These are phyloP conservation scores for Plemyria rubiginata DNA, from an alignment of 2,888 invertebrate genomes.

Conservation along the genomic window DNA sequence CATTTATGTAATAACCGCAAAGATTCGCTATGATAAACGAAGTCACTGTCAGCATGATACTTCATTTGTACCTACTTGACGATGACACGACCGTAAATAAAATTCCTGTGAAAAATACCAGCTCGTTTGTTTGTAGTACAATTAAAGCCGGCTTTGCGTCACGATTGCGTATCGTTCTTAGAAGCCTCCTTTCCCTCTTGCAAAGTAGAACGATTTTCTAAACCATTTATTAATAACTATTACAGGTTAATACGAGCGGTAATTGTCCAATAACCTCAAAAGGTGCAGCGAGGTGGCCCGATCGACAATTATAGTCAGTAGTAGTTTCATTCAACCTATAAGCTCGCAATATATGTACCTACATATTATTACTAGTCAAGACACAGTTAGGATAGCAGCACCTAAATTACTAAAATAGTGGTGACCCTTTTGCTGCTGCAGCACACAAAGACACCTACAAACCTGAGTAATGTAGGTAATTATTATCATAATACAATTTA, in stretches of 20 bases:
- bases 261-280: conserved; percentile 49
- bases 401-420: too few species aligned
- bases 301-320: conserved; percentile 22
- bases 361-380: too few species aligned
- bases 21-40: not conserved
- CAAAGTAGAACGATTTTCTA: conserved; percentile 43
- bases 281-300: conserved; percentile 37
- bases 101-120: conserved; percentile 23
- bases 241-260: conserved; percentile 46
- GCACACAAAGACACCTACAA: too few species aligned
- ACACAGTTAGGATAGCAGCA: too few species aligned
- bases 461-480: too few species aligned
- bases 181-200: conserved; percentile 35
- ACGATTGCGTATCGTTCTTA: conserved; percentile 29
- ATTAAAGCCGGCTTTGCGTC: conserved; percentile 44
- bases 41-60: not conserved
- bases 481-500: too few species aligned
- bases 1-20: not conserved
- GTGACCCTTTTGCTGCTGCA: too few species aligned
- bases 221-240: conserved; percentile 45
- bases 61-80: conserved; percentile 3
- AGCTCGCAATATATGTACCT: too few species aligned
- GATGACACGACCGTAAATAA: conserved; percentile 19
- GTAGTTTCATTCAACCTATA: conserved; percentile 18
- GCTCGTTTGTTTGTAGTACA: conserved; percentile 41